Conservation (phyloP, 2,113 vertebrate genomes). For the Motacilla alba region DNA sequence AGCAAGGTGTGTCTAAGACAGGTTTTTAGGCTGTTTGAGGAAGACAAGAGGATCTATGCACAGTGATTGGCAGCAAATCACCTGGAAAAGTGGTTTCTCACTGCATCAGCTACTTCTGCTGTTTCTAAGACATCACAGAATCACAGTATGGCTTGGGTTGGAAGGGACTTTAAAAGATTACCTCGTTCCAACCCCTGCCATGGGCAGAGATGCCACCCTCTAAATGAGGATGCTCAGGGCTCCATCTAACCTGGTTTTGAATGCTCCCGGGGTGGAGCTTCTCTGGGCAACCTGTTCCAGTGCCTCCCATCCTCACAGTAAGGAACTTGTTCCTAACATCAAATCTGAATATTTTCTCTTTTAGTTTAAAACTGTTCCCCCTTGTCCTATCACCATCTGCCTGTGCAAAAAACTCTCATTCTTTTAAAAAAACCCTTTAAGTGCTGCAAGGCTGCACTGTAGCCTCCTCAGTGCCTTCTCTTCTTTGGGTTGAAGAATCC, state of each 20-base stretch:
- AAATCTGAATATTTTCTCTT: background rate
- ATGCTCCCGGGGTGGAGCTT: background rate
- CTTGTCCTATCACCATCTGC: background rate
- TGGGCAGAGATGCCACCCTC: background rate
- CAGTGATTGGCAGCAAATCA: background rate
- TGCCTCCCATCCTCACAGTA: background rate
- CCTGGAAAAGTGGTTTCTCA: background rate
- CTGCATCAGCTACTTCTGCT: background rate
- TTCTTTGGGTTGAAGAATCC: background rate
- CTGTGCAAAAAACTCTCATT: background rate
- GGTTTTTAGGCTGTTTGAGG: background rate
- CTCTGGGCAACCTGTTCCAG: background rate
- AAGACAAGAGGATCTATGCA: background rate
- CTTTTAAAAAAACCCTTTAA: background rate
- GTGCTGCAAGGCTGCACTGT: background rate
- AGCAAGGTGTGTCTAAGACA: background rate
- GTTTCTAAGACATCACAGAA: background rate
- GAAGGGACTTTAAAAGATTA: background rate
- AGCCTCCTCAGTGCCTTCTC: background rate
- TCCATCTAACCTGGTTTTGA: background rate
- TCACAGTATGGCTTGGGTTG: background rate
- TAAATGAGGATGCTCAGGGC: background rate
- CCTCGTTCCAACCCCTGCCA: rapidly evolving
- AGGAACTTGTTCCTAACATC: background rate
- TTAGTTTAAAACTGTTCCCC: background rate